Evolutionary conservation across 2,113 vertebrate species (phyloP).

Genomic region (Pholis gunnellus): DNA sequence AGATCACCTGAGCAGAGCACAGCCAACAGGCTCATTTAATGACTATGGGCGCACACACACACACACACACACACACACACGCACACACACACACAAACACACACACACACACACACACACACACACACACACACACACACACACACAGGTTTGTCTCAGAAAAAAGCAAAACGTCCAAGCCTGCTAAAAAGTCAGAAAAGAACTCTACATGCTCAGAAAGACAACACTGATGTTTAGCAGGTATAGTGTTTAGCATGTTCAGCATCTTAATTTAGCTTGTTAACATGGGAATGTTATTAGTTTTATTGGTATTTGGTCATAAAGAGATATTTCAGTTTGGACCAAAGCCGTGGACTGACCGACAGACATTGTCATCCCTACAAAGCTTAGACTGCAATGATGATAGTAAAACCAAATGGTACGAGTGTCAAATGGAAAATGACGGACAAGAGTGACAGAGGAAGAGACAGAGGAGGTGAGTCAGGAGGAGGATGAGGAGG

Average conservation of each 20-base stretch:
- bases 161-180: neutral
- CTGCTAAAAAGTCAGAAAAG: neutral
- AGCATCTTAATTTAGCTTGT: neutral
- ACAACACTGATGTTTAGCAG: neutral
- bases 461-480: constrained; percentile 40
- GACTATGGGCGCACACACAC: neutral
- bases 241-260: neutral
- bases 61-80: neutral
- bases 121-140: neutral
- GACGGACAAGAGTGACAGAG: neutral
- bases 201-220: neutral
- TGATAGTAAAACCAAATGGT: neutral
- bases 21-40: constrained; percentile 56
- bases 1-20: constrained; percentile 65
- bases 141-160: neutral
- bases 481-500: constrained; percentile 18
- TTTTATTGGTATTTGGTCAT: neutral
- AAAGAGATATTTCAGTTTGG: neutral
- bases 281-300: neutral
- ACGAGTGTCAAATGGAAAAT: neutral
- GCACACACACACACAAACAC: neutral
- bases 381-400: neutral
- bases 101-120: constrained; percentile 11
- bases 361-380: neutral
- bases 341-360: neutral